Evolutionary conservation across 2,113 vertebrate genomes (phyloP), one percentile per base, ranked within the genome.

Genomic region (Hiodon alosoides): DNA sequence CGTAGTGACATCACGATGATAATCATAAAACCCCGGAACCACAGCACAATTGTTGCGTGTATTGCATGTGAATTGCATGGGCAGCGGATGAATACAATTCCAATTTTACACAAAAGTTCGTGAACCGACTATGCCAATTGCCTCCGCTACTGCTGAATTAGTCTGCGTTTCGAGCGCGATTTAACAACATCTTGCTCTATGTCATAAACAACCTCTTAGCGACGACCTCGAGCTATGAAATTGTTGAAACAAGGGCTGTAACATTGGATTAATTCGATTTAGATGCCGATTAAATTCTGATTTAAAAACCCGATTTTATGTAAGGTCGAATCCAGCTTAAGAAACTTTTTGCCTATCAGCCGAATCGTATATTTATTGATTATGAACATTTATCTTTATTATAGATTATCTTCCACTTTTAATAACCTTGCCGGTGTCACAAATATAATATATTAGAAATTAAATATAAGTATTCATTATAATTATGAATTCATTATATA

Each of bases 41-140:
- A 11, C 54, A 55, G 64, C 64, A 16, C 70, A 77, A 73, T 71
- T 72, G 76, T 77, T 77, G 76, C 76, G 14, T 69, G 48, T 69
- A 14, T 58, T 55, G 52, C 69, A 70, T 55, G 54, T n/a, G 52
- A 70, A 70, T 31, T 47, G 16, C 9, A 55, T 57, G 9, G 52
- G 17, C 46, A 10, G 10, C 4, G 9, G 52, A 9, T n/a, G 52
- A 52, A 2, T 4, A 69, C 68, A 13, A 13, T n/a, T 13, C 13
- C 66, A 31, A 31, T 31, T 31, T 31, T 31, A 31, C 31, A 31
- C 31, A 31, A 31, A 31, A 31, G 31, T 31, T 31, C 31, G 31
- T 31, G 31, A 31, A 31, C 31, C 31, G 31, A 31, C 31, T 31
- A 14, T 51, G 47, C 48, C 50, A 52, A 7, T 68, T 31, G 58